These are phyloP conservation scores for Nemopilema nomurai DNA, from an alignment of 30 jellyfish, hydroid and myxozoan genomes.

Conservation along the genomic window DNA sequence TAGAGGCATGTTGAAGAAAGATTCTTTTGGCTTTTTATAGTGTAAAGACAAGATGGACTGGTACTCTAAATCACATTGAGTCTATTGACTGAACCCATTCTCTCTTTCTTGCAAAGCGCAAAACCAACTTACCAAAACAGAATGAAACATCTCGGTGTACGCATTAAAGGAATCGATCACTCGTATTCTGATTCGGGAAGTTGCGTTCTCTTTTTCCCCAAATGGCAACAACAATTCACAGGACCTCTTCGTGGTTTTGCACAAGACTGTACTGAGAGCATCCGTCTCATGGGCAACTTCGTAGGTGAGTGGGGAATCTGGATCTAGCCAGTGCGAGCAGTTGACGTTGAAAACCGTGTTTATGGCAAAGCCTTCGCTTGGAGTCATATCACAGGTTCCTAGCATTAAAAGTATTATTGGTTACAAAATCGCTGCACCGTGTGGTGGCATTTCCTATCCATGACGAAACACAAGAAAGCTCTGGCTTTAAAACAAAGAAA, in stretches of 20 bases:
- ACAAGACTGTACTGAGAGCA: conserved; percentile 6
- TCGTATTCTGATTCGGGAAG: conserved; percentile 16
- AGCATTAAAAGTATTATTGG: too few relatives aligned
- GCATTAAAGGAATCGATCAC: conserved; percentile 20
- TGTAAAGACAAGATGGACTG: too few relatives aligned
- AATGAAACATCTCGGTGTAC: conserved; percentile 14
- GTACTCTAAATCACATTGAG: too few relatives aligned
- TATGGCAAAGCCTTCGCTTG: conserved; percentile 24
- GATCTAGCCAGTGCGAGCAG: conserved; percentile 51
- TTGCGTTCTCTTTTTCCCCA: conserved; percentile 4
- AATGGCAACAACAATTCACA: conserved; percentile 44
- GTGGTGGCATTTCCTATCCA: too few relatives aligned
- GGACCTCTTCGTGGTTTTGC: not conserved
- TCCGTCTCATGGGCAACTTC: conserved; percentile 39
- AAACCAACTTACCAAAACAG: conserved; percentile 9
- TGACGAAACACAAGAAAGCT: too few relatives aligned
- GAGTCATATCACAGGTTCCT: conserved; percentile 36
- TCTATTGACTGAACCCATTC: too few relatives aligned
- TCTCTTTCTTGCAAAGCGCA: too few relatives aligned
- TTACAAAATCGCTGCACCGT: too few relatives aligned
- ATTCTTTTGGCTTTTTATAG: too few relatives aligned
- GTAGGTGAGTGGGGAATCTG: conserved; percentile 21
- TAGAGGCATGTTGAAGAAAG: too few relatives aligned
- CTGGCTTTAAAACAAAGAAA: too few relatives aligned
- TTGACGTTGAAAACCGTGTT: conserved; percentile 7